Conservation (phyloP, 1,140 invertebrate species). For the Caenorhabditis latens region DNA sequence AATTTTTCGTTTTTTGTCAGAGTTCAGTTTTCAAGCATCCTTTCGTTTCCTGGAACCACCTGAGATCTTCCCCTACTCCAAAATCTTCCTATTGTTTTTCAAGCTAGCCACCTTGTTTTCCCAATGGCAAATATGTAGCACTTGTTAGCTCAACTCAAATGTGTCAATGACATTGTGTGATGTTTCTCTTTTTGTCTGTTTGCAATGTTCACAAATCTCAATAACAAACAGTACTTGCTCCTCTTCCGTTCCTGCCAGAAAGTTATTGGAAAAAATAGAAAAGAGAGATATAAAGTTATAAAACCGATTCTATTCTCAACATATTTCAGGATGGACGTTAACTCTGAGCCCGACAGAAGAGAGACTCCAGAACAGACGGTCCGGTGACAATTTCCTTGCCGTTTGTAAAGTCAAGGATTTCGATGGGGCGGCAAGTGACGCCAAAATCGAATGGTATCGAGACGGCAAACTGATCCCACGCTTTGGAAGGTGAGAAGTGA, state of each 20-base stretch:
- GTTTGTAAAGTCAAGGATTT: slow-evolving; percentile 62
- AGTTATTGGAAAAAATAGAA: neutral
- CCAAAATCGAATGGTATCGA: slow-evolving; percentile 59
- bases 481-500: slow-evolving; percentile 56
- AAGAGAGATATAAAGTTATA: neutral
- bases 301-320: neutral
- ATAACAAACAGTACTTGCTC: neutral
- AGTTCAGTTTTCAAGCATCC: neutral
- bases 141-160: slow-evolving; percentile 36
- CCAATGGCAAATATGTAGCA: neutral
- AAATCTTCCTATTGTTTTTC: too few species aligned
- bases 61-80: too few species aligned
- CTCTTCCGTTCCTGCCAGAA: neutral
- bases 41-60: too few species aligned
- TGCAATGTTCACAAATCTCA: slow-evolving; percentile 33
- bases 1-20: neutral
- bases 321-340: slow-evolving; percentile 57
- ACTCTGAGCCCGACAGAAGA: slow-evolving; percentile 53
- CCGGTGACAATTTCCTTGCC: slow-evolving; percentile 62
- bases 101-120: neutral
- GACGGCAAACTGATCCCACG: slow-evolving; percentile 51
- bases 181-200: slow-evolving; percentile 21
- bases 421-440: slow-evolving; percentile 60
- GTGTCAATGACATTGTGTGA: slow-evolving; percentile 42
- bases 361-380: slow-evolving; percentile 52